A percentile compares a stretch with the other conserved stretches of the same genome.
phyloP scores from a whole-genome alignment of 2,888 invertebrate genomes.

The Diplolepis rosae region DNA sequence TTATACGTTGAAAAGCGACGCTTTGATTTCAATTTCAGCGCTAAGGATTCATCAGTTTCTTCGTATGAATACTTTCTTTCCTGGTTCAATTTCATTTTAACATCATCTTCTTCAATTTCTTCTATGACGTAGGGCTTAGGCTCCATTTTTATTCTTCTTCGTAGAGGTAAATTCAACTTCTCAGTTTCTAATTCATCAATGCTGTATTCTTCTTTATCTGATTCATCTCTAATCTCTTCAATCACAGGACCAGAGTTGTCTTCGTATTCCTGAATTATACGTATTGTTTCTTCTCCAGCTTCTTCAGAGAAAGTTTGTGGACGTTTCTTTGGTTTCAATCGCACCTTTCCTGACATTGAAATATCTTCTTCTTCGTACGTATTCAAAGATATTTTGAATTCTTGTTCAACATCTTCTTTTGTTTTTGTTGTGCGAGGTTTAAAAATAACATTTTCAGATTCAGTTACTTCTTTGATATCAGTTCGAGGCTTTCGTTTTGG shows the following conservation, averaged over 20 bases:
- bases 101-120: constrained; percentile 75
- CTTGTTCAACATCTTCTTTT: constrained; percentile 91
- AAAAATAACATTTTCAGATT: constrained; percentile 87
- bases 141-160: constrained; percentile 61
- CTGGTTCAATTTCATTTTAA: constrained; percentile 71
- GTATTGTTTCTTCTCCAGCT: constrained; percentile 84
- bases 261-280: constrained; percentile 80
- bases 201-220: constrained; percentile 77
- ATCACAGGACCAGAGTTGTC: constrained; percentile 77
- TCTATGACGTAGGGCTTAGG: constrained; percentile 74
- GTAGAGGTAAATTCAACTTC: constrained; percentile 69
- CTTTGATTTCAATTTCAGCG: constrained; percentile 82
- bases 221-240: constrained; percentile 81
- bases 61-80: constrained; percentile 73
- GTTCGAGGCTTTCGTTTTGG: constrained; percentile 79
- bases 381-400: constrained; percentile 89
- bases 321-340: constrained; percentile 81
- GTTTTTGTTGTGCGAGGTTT: constrained; percentile 85
- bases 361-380: constrained; percentile 92
- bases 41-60: constrained; percentile 80
- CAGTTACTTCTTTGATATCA: constrained; percentile 83
- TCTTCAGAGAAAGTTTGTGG: constrained; percentile 86
- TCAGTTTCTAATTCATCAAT: constrained; percentile 69
- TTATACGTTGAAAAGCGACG: constrained; percentile 80
- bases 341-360: constrained; percentile 88